These are phyloP conservation scores for Latrodectus geometricus DNA, from an alignment of 1,140 invertebrate species.

Conservation along the genomic window DNA sequence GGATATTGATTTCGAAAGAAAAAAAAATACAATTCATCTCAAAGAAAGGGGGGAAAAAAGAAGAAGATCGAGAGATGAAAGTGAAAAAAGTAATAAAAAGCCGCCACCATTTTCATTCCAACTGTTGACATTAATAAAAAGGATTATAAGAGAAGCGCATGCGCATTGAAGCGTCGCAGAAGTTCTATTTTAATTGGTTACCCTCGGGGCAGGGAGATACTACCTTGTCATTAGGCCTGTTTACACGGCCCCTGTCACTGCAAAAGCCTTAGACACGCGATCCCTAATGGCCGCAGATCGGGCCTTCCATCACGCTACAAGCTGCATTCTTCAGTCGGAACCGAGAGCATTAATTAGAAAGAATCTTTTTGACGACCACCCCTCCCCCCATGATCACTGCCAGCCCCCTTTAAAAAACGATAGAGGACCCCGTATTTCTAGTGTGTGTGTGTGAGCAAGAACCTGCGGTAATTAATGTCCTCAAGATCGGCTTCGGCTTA, in stretches of 20 bases:
- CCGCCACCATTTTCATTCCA: conserved; percentile 42
- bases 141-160: conserved; percentile 48
- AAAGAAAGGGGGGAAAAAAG: background rate
- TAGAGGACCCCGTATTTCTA: background rate
- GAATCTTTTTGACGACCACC: conserved; percentile 4
- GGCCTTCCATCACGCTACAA: conserved; percentile 51
- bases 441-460: conserved; percentile 30
- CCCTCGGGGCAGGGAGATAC: conserved; percentile 33
- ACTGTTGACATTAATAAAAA: conserved; percentile 62
- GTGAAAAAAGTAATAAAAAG: background rate
- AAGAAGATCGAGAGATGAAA: background rate
- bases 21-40: background rate
- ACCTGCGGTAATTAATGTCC: conserved; percentile 33
- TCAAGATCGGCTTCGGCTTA: conserved; percentile 16
- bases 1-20: too few relatives aligned
- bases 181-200: conserved; percentile 49
- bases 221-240: conserved; percentile 62
- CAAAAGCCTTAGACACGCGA: conserved; percentile 28
- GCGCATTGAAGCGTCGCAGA: conserved; percentile 43
- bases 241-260: conserved; percentile 56
- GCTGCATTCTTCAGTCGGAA: conserved; percentile 15
- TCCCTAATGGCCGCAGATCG: conserved; percentile 23
- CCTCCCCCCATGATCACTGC: conserved; percentile 27
- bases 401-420: conserved; percentile 7
- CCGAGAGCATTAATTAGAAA: conserved; percentile 40